Evolutionary conservation across 2,888 invertebrate genomes (phyloP).

Genomic region (Iphiclides podalirius): DNA sequence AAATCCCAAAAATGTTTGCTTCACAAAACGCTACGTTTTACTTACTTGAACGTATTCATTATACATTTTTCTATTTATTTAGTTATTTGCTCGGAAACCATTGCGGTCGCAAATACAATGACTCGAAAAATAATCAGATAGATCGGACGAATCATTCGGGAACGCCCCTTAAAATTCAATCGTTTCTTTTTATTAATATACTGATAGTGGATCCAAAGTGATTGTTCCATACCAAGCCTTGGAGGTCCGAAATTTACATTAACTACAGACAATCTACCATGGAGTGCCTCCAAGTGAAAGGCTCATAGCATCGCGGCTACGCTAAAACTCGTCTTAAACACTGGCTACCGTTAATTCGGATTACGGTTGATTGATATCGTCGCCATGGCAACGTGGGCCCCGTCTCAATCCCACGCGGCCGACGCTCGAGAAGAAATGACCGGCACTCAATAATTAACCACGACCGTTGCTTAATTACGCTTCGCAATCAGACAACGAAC

Average conservation of each 20-base stretch:
- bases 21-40: too few species aligned
- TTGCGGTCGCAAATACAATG: too few species aligned
- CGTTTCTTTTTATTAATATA: too few species aligned
- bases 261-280: background rate
- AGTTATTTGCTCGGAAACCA: too few species aligned
- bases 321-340: slow-evolving; percentile 11
- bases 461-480: background rate
- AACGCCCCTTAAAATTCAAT: too few species aligned
- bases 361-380: slow-evolving; percentile 19
- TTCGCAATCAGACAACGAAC: background rate
- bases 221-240: background rate
- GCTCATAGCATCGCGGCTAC: slow-evolving; percentile 8
- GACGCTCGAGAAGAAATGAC: slow-evolving; percentile 1
- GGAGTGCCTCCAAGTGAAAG: slow-evolving; percentile 12
- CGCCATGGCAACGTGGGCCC: slow-evolving; percentile 12
- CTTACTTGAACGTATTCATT: too few species aligned
- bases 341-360: slow-evolving; percentile 22
- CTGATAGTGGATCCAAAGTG: too few species aligned
- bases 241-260: background rate
- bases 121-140: too few species aligned
- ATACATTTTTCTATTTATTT: too few species aligned
- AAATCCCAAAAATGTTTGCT: too few species aligned
- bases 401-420: slow-evolving; percentile 7
- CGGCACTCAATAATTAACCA: background rate
- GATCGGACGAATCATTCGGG: too few species aligned